Base-by-base conservation (phyloP, 2,888 invertebrate species). In the Lasioglossum villosulum region DNA sequence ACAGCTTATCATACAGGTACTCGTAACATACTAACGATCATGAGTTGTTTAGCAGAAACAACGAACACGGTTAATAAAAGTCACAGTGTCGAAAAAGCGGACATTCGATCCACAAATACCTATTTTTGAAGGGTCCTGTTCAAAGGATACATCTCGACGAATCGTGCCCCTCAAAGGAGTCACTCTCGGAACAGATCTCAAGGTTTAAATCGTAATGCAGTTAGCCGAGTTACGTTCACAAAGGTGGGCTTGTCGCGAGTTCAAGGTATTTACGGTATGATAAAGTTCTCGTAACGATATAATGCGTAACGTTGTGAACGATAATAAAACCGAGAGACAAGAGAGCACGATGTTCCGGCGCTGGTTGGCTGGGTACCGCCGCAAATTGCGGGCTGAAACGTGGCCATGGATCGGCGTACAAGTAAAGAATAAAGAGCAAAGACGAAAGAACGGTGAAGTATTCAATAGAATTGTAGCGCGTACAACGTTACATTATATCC, bases 401-500 rank as follows among this genome's bases (percentile, higher is more conserved):
- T 52, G 66, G 63, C 56, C 27, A 16, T 12, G 68, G 72, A 73
- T 45, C 45, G 66, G 80, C 72, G 73, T 79, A 73, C 72, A 79
- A 86, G 78, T 70, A 86, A 82, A 77, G 84, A 84, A 82, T 84
- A 79, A 84, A 78, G 84, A 77, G 84, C 76, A 77, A 81, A 86
- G 86, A 79, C 74, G 86, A 78, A 82, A 84, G 78, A 79, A 84
- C 71, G 74, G 87, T 74, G 84, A 81, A 77, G 80, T 87, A 87
- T 87, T 87, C 87, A 87, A 77, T 71, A 63, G 79, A 84, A 87
- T 87, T 79, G 87, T 84, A 77, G 82, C 81, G 78, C 77, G 82
- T 74, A 80, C 80, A 79, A 78, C 78, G 87, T 81, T 87, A 87
- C 84, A 84, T 87, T 87, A 84, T 87, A 87, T 82, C 74, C 87